A percentile compares a stretch with the other conserved stretches of the same genome.
Evolutionary conservation across 2,797 vertebrate species (phyloP).

Genomic region (Esox masquinongy): DNA sequence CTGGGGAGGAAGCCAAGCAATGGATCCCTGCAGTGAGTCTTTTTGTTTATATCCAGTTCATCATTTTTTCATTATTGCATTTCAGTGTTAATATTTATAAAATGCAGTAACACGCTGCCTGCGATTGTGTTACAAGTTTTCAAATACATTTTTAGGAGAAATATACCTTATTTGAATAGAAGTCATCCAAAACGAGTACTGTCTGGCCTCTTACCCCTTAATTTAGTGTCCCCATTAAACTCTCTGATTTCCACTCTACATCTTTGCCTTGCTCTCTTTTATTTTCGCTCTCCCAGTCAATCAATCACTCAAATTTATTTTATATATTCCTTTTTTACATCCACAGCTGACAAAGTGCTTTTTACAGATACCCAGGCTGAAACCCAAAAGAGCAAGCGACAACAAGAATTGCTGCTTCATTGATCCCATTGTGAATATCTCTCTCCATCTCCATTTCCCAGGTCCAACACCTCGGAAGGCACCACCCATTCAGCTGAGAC

Average conservation of each 20-base stretch:
- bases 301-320: too few relatives aligned
- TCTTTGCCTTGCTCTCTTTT: neutral
- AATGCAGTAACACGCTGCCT: too few relatives aligned
- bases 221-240: neutral
- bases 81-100: neutral
- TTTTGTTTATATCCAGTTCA: neutral
- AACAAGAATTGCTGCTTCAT: too few relatives aligned
- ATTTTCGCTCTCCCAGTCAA: too few relatives aligned
- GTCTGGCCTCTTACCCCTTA: neutral
- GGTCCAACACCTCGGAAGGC: slow-evolving; percentile 74
- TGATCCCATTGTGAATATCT: neutral
- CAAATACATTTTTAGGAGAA: neutral
- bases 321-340: too few relatives aligned
- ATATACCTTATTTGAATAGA: neutral
- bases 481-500: slow-evolving; percentile 71
- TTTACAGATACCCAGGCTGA: too few relatives aligned
- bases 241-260: neutral
- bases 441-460: slow-evolving; percentile 33
- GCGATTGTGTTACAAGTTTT: too few relatives aligned
- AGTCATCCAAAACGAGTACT: neutral
- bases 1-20: slow-evolving; percentile 79
- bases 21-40: slow-evolving; percentile 79
- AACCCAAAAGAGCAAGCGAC: too few relatives aligned
- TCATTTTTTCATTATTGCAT: neutral
- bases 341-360: too few relatives aligned